Evolutionary conservation across 2,113 vertebrate genomes (phyloP).

Genomic region (Scophthalmus maximus): DNA sequence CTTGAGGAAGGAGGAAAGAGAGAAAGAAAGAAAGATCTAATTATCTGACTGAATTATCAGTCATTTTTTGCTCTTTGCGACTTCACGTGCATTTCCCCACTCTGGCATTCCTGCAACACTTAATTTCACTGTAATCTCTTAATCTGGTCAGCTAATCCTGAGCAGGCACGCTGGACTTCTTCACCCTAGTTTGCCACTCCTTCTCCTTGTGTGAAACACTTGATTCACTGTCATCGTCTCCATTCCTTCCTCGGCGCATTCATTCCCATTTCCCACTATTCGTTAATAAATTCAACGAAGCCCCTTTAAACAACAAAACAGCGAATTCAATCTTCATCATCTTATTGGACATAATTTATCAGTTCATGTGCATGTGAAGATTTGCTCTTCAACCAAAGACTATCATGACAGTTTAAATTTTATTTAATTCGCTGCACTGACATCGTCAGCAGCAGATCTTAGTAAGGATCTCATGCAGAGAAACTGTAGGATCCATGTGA

Average conservation of each 20-base stretch:
- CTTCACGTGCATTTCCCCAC: constrained; percentile 51
- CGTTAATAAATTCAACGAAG: constrained; percentile 4
- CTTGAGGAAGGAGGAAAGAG: not conserved
- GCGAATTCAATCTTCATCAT: constrained; percentile 17
- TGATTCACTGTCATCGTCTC: constrained; percentile 14
- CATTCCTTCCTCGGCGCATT: not conserved
- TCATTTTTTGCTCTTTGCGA: constrained; percentile 30
- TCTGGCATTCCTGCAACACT: constrained; percentile 56
- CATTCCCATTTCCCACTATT: not conserved
- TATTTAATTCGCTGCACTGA: constrained; percentile 26
- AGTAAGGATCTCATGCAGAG: constrained; percentile 29
- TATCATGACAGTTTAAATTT: constrained; percentile 37
- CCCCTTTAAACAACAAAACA: not conserved
- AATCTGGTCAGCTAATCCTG: constrained; percentile 82
- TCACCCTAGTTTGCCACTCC: constrained; percentile 66
- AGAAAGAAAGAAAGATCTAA: not conserved
- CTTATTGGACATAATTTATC: constrained; percentile 12
- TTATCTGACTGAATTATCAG: not conserved
- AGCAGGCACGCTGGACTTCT: constrained; percentile 70
- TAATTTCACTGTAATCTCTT: constrained; percentile 81
- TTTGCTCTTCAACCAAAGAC: constrained; percentile 75
- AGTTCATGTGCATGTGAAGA: constrained; percentile 42
- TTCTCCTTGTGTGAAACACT: constrained; percentile 43
- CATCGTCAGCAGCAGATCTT: constrained; percentile 28
- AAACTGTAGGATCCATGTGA: constrained; percentile 36